Evolutionary conservation across 30 jellyfish, hydroid and myxozoan species (phyloP), one percentile per base, ranked within the genome.

Genomic region (Aurelia sp.): DNA sequence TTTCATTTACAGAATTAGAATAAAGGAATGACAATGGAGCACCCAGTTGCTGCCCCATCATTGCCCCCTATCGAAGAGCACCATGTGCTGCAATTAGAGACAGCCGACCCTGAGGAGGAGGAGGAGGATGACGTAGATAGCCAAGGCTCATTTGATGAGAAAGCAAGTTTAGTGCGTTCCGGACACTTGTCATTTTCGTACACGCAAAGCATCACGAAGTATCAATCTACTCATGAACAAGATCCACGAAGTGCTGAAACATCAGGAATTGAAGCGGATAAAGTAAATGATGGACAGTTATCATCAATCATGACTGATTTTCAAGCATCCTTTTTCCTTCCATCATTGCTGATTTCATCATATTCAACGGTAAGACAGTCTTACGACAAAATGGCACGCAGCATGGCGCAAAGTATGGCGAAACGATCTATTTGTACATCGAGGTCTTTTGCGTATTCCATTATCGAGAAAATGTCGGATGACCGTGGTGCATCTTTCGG

Each of bases 401-500:
- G 91, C 55, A 69, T 81, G 83, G 83, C 91, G 23, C 83, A 67
- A 50, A 81, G 91, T 41, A 50, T 31, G 83, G 61, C 73, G 47
- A 67, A 81, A 55, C 74, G 76, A 7, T 81, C 91, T 17, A 22
- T 53, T 22, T 81, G 51, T 31, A 62, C 74, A 13, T 81, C 91
- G 16, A 64, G 76, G 33, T 86, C 96, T 3, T 13, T 86, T 35
- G 79, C 83, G 1, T 47, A 50, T 10, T 81, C 93, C 2, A 63
- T 89, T 20, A 61, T 89, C 20, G 97, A 89, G 53, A 89, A 89
- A 52, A 33, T 89, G 20, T 89, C 97, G 13, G 93, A 81, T 74
- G 97, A 89, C 73, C 92, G 97, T 2, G 97, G 97, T 10, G 88
- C 97, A 19, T 71, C 98, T 10, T 65, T 86, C 16, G 82, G 84